Percentiles rank a stretch among this genome's conserved stretches.
Evolutionary conservation across 2,113 vertebrate genomes (phyloP).

Genomic region (Antechinus stuartii): DNA sequence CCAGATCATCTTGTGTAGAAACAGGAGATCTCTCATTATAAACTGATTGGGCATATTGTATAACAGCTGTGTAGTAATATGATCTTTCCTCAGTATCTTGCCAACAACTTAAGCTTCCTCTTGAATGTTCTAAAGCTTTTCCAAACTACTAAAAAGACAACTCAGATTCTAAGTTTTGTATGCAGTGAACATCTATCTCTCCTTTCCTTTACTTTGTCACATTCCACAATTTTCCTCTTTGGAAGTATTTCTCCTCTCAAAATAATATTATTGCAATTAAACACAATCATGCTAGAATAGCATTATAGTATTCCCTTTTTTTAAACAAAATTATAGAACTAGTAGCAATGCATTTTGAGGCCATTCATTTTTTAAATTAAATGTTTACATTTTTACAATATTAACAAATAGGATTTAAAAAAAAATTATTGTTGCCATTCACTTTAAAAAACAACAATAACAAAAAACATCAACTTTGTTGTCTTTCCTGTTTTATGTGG

Average conservation of each 20-base stretch:
- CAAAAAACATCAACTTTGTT: background rate
- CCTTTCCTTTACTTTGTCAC: too few species aligned
- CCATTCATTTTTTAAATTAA: background rate
- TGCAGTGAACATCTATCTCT: accelerated
- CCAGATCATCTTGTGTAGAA: background rate
- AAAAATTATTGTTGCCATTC: background rate
- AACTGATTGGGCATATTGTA: background rate
- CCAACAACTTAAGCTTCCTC: background rate
- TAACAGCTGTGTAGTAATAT: background rate
- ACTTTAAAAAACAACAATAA: background rate
- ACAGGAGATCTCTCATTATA: too few species aligned
- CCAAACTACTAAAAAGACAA: background rate
- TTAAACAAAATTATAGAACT: background rate
- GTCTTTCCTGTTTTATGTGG: background rate
- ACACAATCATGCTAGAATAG: background rate
- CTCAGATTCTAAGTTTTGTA: background rate
- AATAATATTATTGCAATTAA: background rate
- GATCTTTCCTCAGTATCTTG: accelerated
- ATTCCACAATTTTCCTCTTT: accelerated
- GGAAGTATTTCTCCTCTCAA: background rate
- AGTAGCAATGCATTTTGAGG: background rate
- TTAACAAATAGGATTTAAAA: background rate
- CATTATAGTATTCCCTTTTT: accelerated
- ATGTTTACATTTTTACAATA: background rate
- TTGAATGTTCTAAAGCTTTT: background rate